Percentiles rank a stretch among this genome's conserved stretches.
Conservation (phyloP, 2,888 invertebrate genomes). For the Charanyca ferruginea region DNA sequence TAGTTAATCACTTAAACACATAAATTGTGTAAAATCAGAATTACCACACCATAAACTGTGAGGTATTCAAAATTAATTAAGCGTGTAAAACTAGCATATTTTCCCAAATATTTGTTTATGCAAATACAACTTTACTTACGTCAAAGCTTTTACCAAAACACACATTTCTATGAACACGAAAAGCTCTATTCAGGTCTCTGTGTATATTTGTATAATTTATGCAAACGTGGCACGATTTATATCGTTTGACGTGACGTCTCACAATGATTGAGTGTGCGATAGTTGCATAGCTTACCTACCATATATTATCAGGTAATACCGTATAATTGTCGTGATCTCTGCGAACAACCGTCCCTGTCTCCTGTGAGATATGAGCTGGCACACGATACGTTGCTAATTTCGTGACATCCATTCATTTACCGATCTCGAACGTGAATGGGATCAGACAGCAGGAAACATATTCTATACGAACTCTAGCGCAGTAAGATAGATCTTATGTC, state of each 20-base stretch:
- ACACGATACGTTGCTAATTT: constrained; percentile 86
- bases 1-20: neutral
- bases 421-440: constrained; percentile 85
- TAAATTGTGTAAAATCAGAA: neutral
- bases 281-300: constrained; percentile 75
- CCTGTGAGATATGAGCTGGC: constrained; percentile 87
- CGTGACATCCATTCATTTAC: constrained; percentile 88
- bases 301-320: constrained; percentile 85
- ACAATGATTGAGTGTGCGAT: constrained; percentile 82
- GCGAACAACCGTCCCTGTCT: constrained; percentile 82
- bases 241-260: constrained; percentile 80
- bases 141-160: constrained; percentile 38
- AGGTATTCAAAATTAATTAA: neutral
- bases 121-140: constrained; percentile 42
- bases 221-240: constrained; percentile 67
- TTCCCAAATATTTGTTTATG: constrained; percentile 32
- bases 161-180: constrained; percentile 37
- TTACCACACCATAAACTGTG: neutral
- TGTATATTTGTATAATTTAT: constrained; percentile 54
- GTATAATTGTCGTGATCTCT: constrained; percentile 84
- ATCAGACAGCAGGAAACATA: constrained; percentile 75
- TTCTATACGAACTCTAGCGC: constrained; percentile 36
- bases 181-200: constrained; percentile 33
- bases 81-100: neutral
- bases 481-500: constrained; percentile 32